Evolutionary conservation across 2,797 vertebrate species (phyloP).

Genomic region (Bradypodion ventrale): DNA sequence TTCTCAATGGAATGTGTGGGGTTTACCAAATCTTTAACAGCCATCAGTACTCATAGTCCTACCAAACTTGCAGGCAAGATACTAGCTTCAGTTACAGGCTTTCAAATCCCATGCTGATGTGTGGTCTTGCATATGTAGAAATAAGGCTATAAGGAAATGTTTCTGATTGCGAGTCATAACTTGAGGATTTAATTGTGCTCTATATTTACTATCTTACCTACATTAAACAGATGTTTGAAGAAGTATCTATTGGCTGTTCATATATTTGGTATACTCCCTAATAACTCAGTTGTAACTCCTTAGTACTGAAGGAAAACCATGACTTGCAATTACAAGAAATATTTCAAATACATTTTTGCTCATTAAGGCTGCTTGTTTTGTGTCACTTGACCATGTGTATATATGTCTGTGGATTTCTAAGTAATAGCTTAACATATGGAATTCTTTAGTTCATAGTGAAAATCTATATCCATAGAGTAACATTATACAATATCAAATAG

Average conservation of each 20-base stretch:
- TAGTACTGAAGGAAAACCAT: slow-evolving; percentile 60
- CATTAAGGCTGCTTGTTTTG: slow-evolving; percentile 69
- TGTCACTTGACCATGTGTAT: slow-evolving; percentile 57
- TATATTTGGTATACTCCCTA: slow-evolving; percentile 34
- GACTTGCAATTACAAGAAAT: slow-evolving; percentile 75
- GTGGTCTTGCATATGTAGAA: slow-evolving; percentile 67
- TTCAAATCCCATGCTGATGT: slow-evolving; percentile 67
- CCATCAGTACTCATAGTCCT: slow-evolving; percentile 82
- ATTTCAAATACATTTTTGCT: slow-evolving; percentile 65
- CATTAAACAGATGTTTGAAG: slow-evolving; percentile 33
- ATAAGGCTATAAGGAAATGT: slow-evolving; percentile 63
- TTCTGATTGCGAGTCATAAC: slow-evolving; percentile 76
- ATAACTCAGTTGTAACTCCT: slow-evolving; percentile 43
- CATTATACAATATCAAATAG: slow-evolving; percentile 35
- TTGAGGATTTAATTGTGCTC: slow-evolving; percentile 50
- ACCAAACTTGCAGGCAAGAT: slow-evolving; percentile 83
- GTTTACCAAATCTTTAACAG: slow-evolving; percentile 83
- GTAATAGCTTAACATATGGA: slow-evolving; percentile 57
- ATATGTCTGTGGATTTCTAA: slow-evolving; percentile 75
- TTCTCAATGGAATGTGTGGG: slow-evolving; percentile 86
- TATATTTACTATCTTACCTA: slow-evolving; percentile 38
- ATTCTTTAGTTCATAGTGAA: not conserved
- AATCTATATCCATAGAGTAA: slow-evolving; percentile 13
- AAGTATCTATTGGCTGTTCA: not conserved
- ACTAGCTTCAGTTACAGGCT: slow-evolving; percentile 76